Evolutionary conservation across 2,113 vertebrate genomes (phyloP).

Genomic region (Saimiri boliviensis): DNA sequence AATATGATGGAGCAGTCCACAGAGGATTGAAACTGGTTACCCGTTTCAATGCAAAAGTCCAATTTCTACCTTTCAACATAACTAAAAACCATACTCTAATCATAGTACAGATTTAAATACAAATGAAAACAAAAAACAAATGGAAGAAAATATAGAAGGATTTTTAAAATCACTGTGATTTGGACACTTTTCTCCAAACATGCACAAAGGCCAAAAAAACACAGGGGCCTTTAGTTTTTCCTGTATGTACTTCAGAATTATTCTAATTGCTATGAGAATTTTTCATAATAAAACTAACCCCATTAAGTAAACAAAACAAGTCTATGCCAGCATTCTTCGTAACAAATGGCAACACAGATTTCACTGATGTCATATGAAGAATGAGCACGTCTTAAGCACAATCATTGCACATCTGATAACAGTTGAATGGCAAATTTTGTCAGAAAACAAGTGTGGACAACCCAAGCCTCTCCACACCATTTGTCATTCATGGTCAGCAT

Average conservation of each 20-base stretch:
- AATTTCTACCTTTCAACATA: not conserved
- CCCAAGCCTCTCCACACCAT: not conserved
- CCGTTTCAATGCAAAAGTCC: not conserved
- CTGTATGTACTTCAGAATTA: not conserved
- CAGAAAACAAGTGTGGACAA: not conserved
- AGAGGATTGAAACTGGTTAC: not conserved
- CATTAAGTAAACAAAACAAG: slow-evolving; percentile 37
- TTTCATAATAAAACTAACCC: slow-evolving; percentile 40
- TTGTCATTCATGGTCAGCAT: not conserved
- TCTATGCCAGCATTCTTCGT: not conserved
- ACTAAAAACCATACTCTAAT: not conserved
- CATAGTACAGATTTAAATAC: not conserved
- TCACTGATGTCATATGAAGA: slow-evolving; percentile 12
- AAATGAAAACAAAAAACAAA: not conserved
- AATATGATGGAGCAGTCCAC: not conserved
- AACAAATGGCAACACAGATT: slow-evolving; percentile 11
- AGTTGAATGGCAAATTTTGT: not conserved
- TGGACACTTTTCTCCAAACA: not conserved
- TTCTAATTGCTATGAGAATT: slow-evolving; percentile 22
- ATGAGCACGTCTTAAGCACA: not conserved
- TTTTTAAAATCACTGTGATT: not conserved
- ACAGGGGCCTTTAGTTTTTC: not conserved
- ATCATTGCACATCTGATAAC: not conserved
- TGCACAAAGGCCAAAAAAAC: not conserved
- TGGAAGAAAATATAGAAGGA: not conserved